Percentiles rank a stretch among this genome's conserved stretches.
phyloP scores from a whole-genome alignment of 2,797 vertebrate species.

The Steatocranus sp. region DNA sequence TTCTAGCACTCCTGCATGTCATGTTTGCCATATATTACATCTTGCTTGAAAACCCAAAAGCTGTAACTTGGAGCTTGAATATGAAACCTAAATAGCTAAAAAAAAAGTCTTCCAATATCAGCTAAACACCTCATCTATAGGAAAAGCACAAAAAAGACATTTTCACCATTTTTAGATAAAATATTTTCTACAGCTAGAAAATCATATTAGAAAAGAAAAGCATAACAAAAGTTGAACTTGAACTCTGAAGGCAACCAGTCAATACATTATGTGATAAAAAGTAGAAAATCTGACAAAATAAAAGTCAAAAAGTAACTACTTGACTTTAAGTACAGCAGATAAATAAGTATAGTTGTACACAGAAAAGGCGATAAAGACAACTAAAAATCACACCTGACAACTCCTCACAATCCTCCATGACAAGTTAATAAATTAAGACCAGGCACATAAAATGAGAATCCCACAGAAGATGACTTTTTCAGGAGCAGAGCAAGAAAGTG shows the following conservation, averaged over 20 bases:
- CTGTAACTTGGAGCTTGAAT: neutral
- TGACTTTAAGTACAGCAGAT: neutral
- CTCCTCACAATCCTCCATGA: neutral
- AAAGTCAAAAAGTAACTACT: neutral
- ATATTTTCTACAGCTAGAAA: neutral
- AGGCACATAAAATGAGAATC: neutral
- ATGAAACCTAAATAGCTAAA: neutral
- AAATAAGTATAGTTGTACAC: neutral
- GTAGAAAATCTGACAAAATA: neutral
- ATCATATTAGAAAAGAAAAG: neutral
- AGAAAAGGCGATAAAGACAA: neutral
- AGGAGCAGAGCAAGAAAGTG: neutral
- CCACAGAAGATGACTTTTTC: neutral
- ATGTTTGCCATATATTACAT: neutral
- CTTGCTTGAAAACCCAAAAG: neutral
- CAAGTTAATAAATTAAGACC: neutral
- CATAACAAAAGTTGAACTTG: neutral
- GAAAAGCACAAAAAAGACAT: fast-evolving
- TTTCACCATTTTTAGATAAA: neutral
- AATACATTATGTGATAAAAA: neutral
- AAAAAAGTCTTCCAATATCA: neutral
- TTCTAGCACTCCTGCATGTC: neutral
- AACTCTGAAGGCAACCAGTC: neutral
- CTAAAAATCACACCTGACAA: neutral
- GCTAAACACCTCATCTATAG: neutral